Evolutionary conservation across 35 echinoderm and acorn worm species (phyloP), one percentile per base, ranked within the genome.

Genomic region (Hemicentrotus pulcherrimus): DNA sequence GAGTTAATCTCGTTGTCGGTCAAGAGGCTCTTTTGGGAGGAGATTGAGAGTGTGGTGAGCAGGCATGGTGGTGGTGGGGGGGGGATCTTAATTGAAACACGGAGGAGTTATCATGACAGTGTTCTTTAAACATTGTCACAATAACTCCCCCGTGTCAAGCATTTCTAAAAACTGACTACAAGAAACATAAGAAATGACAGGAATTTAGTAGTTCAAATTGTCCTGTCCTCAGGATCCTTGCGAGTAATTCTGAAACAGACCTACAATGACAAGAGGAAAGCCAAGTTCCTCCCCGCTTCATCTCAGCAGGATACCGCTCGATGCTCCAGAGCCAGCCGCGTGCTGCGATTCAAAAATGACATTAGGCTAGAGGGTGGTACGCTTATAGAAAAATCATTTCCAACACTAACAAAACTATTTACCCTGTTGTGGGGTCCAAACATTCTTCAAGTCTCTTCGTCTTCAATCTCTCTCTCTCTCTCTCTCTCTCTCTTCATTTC

Each of bases 371-470:
- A 47, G 88, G 88, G 88, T 45, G 88, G 88, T 47, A 47, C 88
- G 88, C 88, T 90, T 90, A 90, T 47, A 90, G 46, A 47, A 90
- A 90, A 90, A 90, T 90, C 88, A 90, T 90, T 90, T 90, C 88
- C 88, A 90, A 90, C 88, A 90, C 88, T 90, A 90, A 90, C 88
- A 90, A 90, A 90, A 90, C 88, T 90, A 33, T 90, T 90, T 90
- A 45, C 88, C 88, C 88, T 28, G 19, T 90, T 90, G 88, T 90
- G 88, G 88, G 88, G 88, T 90, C 88, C 88, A 47, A 24, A 78
- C 65, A 78, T 78, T 78, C 65, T 78, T 78, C 28, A 78, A 78
- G 65, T 78, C 19, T 22, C 65, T n/a, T 78, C 65, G 24, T 59
- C 50, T 58, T 9, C 15, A 71, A 71, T 24, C 65, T n/a, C 65